Conservation (phyloP, 1,140 invertebrate species). For the Conus betulinus region DNA sequence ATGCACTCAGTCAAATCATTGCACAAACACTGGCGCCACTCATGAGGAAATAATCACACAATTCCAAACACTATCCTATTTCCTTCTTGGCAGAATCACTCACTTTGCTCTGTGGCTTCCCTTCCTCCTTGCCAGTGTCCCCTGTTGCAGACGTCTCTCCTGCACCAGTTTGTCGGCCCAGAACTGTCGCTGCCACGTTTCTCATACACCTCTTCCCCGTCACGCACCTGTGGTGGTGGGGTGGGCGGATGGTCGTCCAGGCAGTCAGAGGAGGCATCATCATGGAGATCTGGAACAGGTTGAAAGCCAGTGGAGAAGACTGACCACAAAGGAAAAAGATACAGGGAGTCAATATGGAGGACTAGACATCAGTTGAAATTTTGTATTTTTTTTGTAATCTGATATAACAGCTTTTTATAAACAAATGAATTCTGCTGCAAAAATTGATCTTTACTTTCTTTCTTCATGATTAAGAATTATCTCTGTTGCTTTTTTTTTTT, state of each 20-base stretch:
- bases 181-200: constrained; percentile 24
- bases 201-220: constrained; percentile 9
- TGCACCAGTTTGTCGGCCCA: constrained; percentile 5
- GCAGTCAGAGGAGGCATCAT: constrained; percentile 30
- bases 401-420: too few relatives aligned
- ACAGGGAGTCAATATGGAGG: background rate
- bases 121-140: constrained; percentile 9
- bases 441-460: too few relatives aligned
- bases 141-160: constrained; percentile 1
- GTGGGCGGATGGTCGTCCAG: constrained; percentile 23
- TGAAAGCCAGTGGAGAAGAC: too few relatives aligned
- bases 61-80: too few relatives aligned
- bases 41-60: too few relatives aligned
- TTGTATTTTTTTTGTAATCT: too few relatives aligned
- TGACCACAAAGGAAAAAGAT: background rate
- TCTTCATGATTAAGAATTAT: too few relatives aligned
- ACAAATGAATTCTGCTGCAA: too few relatives aligned
- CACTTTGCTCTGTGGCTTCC: background rate
- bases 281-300: constrained; percentile 23
- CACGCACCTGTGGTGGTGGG: background rate
- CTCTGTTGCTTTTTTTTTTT: too few relatives aligned
- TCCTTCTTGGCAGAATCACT: background rate
- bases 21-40: too few relatives aligned
- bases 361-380: too few relatives aligned
- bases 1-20: too few relatives aligned